Evolutionary conservation across 2,113 vertebrate genomes (phyloP).

Genomic region (Prochilodus magdalenae): DNA sequence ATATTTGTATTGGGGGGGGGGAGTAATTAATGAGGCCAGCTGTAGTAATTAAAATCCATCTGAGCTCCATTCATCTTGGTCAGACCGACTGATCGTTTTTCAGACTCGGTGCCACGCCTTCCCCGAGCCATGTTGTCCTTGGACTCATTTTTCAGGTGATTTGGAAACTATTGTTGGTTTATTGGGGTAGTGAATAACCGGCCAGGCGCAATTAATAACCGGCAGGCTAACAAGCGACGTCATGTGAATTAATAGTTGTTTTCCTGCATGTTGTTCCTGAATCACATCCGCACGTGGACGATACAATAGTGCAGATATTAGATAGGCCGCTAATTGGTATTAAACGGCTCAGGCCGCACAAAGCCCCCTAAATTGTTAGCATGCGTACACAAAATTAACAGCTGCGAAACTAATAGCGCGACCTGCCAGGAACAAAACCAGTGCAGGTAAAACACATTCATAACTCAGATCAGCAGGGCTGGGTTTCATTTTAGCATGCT

Average conservation of each 20-base stretch:
- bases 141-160: constrained; percentile 83
- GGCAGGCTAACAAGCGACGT: constrained; percentile 48
- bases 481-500: not conserved
- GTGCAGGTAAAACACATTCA: constrained; percentile 19
- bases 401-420: constrained; percentile 15
- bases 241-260: constrained; percentile 51
- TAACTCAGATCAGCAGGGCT: constrained; percentile 22
- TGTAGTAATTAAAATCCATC: constrained; percentile 99
- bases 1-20: constrained; percentile 96
- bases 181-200: constrained; percentile 71
- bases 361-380: constrained; percentile 5
- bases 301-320: constrained; percentile 33
- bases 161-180: constrained; percentile 76
- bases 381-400: constrained; percentile 19
- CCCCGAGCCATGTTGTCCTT: constrained; percentile 78
- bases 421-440: constrained; percentile 32
- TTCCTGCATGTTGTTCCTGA: constrained; percentile 34
- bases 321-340: constrained; percentile 36
- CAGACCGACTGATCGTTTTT: constrained; percentile 82
- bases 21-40: constrained; percentile 98
- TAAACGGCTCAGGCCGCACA: constrained; percentile 12
- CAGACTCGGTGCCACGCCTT: constrained; percentile 81
- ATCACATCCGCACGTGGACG: constrained; percentile 2
- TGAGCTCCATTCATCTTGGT: constrained; percentile 99
- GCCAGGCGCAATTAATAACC: constrained; percentile 74